Evolutionary conservation across 2,797 vertebrate species (phyloP), one percentile per base, ranked within the genome.

Genomic region (Rhadinocentrus ornatus): DNA sequence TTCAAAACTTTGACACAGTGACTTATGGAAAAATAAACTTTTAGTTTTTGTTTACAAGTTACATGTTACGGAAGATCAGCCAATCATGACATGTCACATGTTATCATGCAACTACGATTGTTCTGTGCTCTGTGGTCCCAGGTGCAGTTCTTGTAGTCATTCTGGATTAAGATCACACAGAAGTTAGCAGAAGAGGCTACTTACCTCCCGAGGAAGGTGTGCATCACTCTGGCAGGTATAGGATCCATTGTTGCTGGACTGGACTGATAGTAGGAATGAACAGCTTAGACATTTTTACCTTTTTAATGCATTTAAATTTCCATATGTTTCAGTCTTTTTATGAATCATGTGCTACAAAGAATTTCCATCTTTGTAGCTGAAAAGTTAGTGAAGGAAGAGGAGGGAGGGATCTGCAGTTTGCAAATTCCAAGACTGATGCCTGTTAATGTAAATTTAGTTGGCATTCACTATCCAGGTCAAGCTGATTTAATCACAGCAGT

Each of bases 1-100:
- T 56, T n/a, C 15, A 35, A 35, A 50, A 15, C 31, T 59, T 68
- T 61, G 34, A 73, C 62, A n/a, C 44, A 62, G 55, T 48, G 46
- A 27, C 24, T 52, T 52, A 26, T 26, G n/a, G 27, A 26, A 26
- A 52, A 53, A 12, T 15, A 5, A 53, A 53, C 24, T 27, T 26
- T 53, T 15, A 15, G 24, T 27, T 5, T 13, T 15, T 26, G 24
- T 53, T 53, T 13, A 53, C 50, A 12, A 12, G 11, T 24, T 22
- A 24, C n/a, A 24, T 26, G 10, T 52, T 52, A 53, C 13, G 50
- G 12, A 26, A 53, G 50, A 53, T 53, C 50, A 26, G 50, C 50
- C 24, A 5, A 52, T 3, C 11, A 1, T 52, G 5, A 22, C 22
- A 52, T 52, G 50, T 26, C 50, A 52, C 50, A 52, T 52, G 50